These are phyloP conservation scores for Neelides sp. DNA, from an alignment of 1,140 invertebrate species.

Conservation along the genomic window DNA sequence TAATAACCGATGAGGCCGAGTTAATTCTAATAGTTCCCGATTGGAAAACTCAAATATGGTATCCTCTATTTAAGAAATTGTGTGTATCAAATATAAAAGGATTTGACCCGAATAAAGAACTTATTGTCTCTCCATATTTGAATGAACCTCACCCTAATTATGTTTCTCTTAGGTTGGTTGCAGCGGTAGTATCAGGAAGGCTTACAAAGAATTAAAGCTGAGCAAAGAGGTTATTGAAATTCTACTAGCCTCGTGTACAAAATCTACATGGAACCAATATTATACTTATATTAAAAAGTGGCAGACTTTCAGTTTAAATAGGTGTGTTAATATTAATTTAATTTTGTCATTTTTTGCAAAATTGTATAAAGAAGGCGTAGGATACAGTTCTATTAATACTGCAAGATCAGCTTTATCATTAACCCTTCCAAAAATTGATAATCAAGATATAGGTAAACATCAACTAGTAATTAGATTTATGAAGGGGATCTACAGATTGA, in stretches of 20 bases:
- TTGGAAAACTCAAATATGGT: constrained; percentile 9
- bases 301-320: neutral
- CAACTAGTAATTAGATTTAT: neutral
- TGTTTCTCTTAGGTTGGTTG: neutral
- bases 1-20: constrained; percentile 1
- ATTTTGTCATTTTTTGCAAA: neutral
- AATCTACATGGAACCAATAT: neutral
- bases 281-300: neutral
- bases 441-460: neutral
- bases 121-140: no score
- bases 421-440: neutral
- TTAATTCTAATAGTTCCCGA: constrained; percentile 2
- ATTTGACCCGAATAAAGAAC: no score
- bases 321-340: neutral
- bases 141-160: no score
- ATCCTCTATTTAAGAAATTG: constrained; percentile 1
- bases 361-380: neutral
- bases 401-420: constrained; percentile 3
- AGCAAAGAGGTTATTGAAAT: neutral
- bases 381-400: neutral
- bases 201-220: neutral
- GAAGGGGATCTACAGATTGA: neutral
- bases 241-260: neutral
- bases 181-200: constrained; percentile 1
- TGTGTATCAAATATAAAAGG: neutral